Percentiles rank a stretch among this genome's conserved stretches.
Evolutionary conservation across 2,797 vertebrate genomes (phyloP).

Genomic region (Microctenopoma steveboyesi): DNA sequence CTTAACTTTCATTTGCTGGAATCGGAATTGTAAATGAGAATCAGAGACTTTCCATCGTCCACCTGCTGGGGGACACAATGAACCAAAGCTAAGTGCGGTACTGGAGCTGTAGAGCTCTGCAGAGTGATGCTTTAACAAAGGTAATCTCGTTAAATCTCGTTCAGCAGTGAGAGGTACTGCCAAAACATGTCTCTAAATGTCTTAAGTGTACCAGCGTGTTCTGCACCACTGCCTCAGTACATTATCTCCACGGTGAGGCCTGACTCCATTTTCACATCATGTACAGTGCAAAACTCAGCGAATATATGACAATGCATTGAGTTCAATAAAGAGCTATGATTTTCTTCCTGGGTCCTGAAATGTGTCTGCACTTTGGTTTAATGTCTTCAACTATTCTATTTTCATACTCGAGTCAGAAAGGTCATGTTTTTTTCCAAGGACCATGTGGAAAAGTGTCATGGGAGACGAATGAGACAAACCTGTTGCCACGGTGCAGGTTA

Average conservation of each 20-base stretch:
- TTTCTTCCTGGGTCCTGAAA: conserved; percentile 10
- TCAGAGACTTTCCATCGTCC: neutral
- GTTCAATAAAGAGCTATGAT: conserved; percentile 48
- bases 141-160: neutral
- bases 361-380: neutral
- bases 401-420: neutral
- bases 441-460: too few relatives aligned
- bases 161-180: conserved; percentile 1
- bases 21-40: neutral
- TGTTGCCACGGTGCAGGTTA: too few relatives aligned
- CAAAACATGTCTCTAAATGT: conserved; percentile 9
- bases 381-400: neutral
- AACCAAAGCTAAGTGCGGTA: conserved; percentile 35
- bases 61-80: neutral
- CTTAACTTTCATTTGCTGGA: conserved; percentile 8
- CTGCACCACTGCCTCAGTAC: conserved; percentile 39
- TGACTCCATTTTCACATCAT: conserved; percentile 21
- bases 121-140: neutral
- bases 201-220: neutral
- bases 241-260: conserved; percentile 30
- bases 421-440: too few relatives aligned
- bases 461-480: too few relatives aligned
- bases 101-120: neutral
- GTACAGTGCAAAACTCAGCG: conserved; percentile 10
- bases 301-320: conserved; percentile 19